Evolutionary conservation across 2,888 invertebrate species (phyloP), one percentile per base, ranked within the genome.

Genomic region (Xylota sylvarum): DNA sequence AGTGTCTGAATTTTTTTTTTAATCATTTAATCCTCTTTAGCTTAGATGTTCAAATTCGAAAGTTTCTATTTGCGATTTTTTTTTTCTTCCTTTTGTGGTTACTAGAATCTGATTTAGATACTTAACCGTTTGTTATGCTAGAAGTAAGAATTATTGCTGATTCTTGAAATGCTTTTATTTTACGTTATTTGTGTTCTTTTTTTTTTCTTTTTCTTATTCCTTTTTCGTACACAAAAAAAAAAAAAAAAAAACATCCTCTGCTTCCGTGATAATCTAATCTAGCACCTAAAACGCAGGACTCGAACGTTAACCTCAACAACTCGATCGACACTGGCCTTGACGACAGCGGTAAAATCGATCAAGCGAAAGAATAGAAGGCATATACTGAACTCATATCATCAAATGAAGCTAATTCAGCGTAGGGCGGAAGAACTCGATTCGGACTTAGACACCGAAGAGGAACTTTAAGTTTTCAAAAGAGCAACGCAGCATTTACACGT

Each of bases 201-300:
- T 78, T 48, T 73, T 65, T 78, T 56, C 23, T 55, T 67, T 81
- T 76, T 82, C 58, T 85, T 84, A 69, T 60, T 82, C 83, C 70
- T 84, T 86, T 74, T 79, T 87, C 52, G 52, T 58, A 78, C 48
- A 64, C 19, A 55, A 58, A 64, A 40, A 67, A 56, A 72, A 55
- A 58, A 64, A 40, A 67, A 56, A 72, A 62, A 30, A 32, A 52
- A 74, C 40, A 27, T n/a, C 62, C 43, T 76, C 60, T 87, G 73
- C 69, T 69, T 77, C 67, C 79, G 64, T 86, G 85, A 88, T 82
- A 86, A 89, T 90, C 89, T 90, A 90, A 90, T 89, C 52, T 89
- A 90, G 90, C 88, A 88, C 87, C 80, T 89, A 89, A 90, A 89
- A 89, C 89, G 83, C 89, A 90, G 90, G 90, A 89, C 90, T 90